Base-by-base conservation (phyloP, 2,113 vertebrate species). In the Litocranius walleri region DNA sequence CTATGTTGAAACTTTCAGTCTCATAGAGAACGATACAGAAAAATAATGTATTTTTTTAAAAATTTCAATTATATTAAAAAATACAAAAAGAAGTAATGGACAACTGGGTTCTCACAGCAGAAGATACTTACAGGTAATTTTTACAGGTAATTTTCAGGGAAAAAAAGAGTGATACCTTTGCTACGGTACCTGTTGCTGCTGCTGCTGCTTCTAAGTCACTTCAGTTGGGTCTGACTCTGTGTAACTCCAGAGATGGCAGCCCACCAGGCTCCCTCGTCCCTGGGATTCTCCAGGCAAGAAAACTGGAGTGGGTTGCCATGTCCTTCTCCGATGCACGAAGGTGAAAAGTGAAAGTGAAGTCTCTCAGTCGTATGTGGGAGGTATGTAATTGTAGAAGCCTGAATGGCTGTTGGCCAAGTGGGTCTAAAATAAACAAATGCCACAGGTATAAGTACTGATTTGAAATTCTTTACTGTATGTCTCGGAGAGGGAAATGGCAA, bases 11-110 rank as follows among this genome's bases (percentile, higher is more conserved):
- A 83, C 33, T 83, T 83, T 36, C 50, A 36, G 52, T 36, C 17
- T 56, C n/a, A 56, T 21, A 36, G 33, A 54, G 81, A 25, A 36
- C 0, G 0, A n/a, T 19, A 52, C 43, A 13, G n/a, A 52, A 52
- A 81, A 81, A 81, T 50, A 52, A 52, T 13, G 5, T 21, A 6
- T n/a, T 21, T 7, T 33, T 81, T 52, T 0, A 0, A 1, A 81
- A 33, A 0, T 81, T 21, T n/a, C 17, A 7, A 52, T 81, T 81
- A 21, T 33, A 81, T 52, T 52, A 50, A 81, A 52, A 50, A 33
- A 21, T 81, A 13, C 5, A 33, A 52, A 50, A n/a, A 52, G 1
- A 21, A 52, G 48, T 81, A 64, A 94, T 77, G 48, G 29, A n/a
- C 93, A 85, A 67, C 7, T 78, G 14, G 25, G 14, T 92, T 56